These are phyloP conservation scores for Melinopterus prodromus DNA, from an alignment of 2,888 invertebrate species.

Conservation along the genomic window DNA sequence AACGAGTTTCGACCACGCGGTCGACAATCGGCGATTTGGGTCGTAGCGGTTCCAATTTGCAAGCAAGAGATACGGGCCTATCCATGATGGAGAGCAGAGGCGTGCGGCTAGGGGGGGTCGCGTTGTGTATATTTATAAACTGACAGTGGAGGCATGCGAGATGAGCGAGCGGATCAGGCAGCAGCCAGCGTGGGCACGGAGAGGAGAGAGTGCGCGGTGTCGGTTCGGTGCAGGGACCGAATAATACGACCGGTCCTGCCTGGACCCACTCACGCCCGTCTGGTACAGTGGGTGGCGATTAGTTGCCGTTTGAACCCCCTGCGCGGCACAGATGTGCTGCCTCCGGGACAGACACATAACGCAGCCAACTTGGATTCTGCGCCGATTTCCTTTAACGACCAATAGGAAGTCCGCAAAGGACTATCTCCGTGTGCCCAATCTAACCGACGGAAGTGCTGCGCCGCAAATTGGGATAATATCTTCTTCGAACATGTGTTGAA, in stretches of 20 bases:
- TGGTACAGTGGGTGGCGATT: conserved; percentile 43
- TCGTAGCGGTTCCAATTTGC: not conserved
- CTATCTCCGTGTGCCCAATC: too few species aligned
- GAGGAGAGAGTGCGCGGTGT: conserved; percentile 11
- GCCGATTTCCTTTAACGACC: not conserved
- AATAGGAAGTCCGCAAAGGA: not conserved
- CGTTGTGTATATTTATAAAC: conserved; percentile 34
- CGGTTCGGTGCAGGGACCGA: conserved; percentile 43
- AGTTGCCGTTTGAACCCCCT: conserved; percentile 38
- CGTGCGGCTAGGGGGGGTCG: not conserved
- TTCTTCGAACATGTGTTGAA: too few species aligned
- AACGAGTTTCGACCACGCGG: not conserved
- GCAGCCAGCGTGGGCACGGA: not conserved
- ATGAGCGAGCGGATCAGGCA: conserved; percentile 23
- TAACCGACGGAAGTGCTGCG: too few species aligned
- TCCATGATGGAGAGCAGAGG: not conserved
- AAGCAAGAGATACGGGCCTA: not conserved
- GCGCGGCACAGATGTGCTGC: conserved; percentile 43
- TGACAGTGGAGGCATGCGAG: conserved; percentile 32
- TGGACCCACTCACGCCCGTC: conserved; percentile 45
- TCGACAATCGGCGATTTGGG: not conserved
- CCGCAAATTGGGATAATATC: too few species aligned
- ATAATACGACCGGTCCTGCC: conserved; percentile 46
- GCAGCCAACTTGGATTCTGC: not conserved
- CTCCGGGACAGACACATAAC: conserved; percentile 35